These are phyloP conservation scores for Cantharis nigra DNA, from an alignment of 2,888 invertebrate genomes.

Conservation along the genomic window DNA sequence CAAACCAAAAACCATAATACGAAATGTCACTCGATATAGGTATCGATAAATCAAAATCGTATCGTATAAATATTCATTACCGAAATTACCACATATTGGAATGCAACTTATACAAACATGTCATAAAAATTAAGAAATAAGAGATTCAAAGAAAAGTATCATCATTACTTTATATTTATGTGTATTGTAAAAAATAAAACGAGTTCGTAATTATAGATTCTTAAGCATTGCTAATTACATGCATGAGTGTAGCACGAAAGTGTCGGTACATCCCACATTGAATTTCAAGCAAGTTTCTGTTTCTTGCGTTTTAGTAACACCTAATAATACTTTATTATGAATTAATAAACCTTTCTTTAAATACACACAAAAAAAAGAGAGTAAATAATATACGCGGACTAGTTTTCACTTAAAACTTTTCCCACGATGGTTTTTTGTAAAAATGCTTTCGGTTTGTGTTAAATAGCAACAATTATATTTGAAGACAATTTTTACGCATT, in stretches of 20 bases:
- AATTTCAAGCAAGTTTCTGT: constrained; percentile 1
- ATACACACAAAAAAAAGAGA: not conserved
- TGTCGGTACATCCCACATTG: constrained; percentile 7
- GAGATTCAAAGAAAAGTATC: not conserved
- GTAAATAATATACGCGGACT: not conserved
- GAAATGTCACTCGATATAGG: not conserved
- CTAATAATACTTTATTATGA: not conserved
- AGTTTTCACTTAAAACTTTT: not conserved
- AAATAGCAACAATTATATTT: not conserved
- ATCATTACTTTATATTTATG: not conserved
- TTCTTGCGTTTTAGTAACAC: not conserved
- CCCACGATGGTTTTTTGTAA: not conserved
- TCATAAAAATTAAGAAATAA: not conserved
- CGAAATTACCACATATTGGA: not conserved
- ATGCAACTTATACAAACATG: not conserved
- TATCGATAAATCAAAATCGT: not conserved
- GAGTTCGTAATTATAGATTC: not conserved
- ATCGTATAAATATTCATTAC: not conserved
- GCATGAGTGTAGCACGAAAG: constrained; percentile 2
- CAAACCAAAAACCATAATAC: not conserved
- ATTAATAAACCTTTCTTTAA: not conserved
- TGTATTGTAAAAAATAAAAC: not conserved
- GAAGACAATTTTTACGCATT: not conserved
- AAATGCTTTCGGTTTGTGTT: not conserved
- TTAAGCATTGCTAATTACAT: not conserved